A percentile compares a stretch with the other conserved stretches of the same genome.
phyloP scores from a whole-genome alignment of 2,113 vertebrate species.

The Salvator merianae region DNA sequence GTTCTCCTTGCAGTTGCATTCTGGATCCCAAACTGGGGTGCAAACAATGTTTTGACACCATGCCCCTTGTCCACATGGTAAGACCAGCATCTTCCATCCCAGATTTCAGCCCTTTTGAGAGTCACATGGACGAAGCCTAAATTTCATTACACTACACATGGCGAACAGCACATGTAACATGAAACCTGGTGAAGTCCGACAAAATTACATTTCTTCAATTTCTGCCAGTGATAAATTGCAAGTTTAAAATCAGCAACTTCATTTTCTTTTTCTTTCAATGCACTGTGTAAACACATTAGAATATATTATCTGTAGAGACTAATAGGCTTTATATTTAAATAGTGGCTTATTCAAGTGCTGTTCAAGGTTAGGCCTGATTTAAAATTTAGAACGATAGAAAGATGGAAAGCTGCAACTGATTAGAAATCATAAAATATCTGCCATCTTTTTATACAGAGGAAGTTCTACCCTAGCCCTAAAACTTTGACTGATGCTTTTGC shows the following conservation, averaged over 20 bases:
- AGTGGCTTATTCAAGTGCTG: constrained; percentile 10
- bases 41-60: no score
- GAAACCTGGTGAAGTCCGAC: background rate
- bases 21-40: no score
- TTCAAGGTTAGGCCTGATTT: constrained; percentile 15
- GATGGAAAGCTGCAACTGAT: constrained; percentile 11
- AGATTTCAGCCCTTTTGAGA: no score
- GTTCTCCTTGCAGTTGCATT: no score
- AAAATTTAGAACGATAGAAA: accelerated
- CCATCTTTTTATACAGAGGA: background rate
- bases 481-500: constrained; percentile 46
- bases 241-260: background rate
- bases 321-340: constrained; percentile 12
- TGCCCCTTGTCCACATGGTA: no score
- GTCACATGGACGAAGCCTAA: no score
- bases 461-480: constrained; percentile 24
- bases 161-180: background rate
- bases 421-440: background rate
- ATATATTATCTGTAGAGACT: no score
- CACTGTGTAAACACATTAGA: background rate
- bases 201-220: background rate
- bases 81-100: no score
- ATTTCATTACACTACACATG: background rate
- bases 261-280: constrained; percentile 8
- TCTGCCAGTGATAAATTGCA: background rate